Base-by-base conservation (phyloP, 2,888 invertebrate genomes). In the Oxyteleia sp. region DNA sequence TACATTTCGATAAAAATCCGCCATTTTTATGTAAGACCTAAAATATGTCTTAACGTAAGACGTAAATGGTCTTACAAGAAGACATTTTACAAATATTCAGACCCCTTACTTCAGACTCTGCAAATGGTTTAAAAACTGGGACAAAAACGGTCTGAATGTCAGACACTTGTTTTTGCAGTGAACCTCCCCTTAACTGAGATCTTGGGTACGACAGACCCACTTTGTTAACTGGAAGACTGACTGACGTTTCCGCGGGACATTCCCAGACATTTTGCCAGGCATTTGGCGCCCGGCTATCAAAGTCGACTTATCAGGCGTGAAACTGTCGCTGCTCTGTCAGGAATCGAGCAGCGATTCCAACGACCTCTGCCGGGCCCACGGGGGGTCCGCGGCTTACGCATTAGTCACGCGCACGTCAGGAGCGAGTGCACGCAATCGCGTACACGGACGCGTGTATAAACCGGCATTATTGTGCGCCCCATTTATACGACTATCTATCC, bases 231-330 rank as follows among this genome's bases (percentile, higher is more conserved):
- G 23, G 5, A n/a, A n/a, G n/a, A n/a, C 55, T 20, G 72, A 74
- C 45, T 45, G 74, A 63, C 57, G 41, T 55, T 68, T 57, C 38
- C 26, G 45, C 11, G 71, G 71, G 64, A 74, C 79, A 82, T 82
- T 82, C 80, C 47, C 80, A 80, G 82, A 85, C 80, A 80, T 80
- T 76, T 72, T 35, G 57, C 69, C 23, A 41, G 15, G 68, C 76
- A 47, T 61, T 80, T 80, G 82, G 82, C 82, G 80, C 81, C 82
- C 59, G 72, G 59, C 64, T 84, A 84, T 84, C 84, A 23, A 53
- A 76, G 85, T 86, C 86, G 87, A 90, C 87, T 90, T 90, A 89
- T 90, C 89, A 86, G 84, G 82, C 76, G 84, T 61, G 81, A 84
- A 84, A 84, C 84, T 84, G 81, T 72, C 76, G 80, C 57, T 64